Evolutionary conservation across 2,888 invertebrate genomes (phyloP).

Genomic region (Amblyjoppa proteus): DNA sequence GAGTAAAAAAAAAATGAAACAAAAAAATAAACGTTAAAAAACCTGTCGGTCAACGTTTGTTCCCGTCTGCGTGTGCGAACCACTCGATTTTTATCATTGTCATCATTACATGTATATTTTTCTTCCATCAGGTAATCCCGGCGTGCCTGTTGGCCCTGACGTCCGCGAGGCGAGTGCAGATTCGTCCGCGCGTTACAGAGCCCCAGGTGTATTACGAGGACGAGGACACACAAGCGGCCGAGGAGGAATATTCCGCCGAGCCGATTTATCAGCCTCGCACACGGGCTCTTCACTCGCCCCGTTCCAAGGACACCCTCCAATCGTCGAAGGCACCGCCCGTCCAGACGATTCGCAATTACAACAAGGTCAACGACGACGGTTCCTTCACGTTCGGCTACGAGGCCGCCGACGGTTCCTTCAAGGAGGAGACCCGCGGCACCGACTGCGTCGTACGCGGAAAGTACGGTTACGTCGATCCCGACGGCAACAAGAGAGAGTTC

Average conservation of each 20-base stretch:
- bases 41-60: not conserved
- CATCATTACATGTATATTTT: not conserved
- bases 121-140: constrained; percentile 78
- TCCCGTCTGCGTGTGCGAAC: not conserved
- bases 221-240: constrained; percentile 82
- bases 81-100: not conserved
- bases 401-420: constrained; percentile 92
- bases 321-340: constrained; percentile 90
- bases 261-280: constrained; percentile 81
- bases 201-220: constrained; percentile 84
- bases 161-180: constrained; percentile 86
- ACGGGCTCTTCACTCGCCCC: constrained; percentile 82
- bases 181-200: constrained; percentile 84
- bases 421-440: constrained; percentile 94
- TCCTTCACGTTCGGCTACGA: constrained; percentile 95
- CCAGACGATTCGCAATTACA: constrained; percentile 93
- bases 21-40: not conserved
- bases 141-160: constrained; percentile 77
- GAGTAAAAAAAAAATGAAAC: not conserved
- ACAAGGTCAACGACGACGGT: constrained; percentile 93
- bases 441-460: constrained; percentile 95
- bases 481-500: constrained; percentile 94
- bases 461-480: constrained; percentile 95
- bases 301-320: constrained; percentile 86
- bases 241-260: constrained; percentile 78